Base-by-base conservation (phyloP, 2,113 vertebrate species). In the Chunga burmeisteri region DNA sequence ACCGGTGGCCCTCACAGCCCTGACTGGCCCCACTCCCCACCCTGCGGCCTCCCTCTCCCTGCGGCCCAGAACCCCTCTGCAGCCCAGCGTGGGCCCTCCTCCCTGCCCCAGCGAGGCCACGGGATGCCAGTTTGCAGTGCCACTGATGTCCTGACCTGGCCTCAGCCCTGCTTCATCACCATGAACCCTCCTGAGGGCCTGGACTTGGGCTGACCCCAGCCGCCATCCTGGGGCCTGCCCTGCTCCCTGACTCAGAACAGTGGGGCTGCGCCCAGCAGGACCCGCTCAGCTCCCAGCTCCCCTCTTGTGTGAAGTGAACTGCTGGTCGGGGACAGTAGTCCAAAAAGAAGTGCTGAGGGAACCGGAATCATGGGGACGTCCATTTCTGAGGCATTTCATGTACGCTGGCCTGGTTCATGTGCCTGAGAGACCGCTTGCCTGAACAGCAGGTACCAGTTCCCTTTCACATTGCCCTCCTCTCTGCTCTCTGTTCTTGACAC, bases 141-240 rank as follows among this genome's bases (percentile, higher is more conserved):
- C 11, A 26, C 27, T 11, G 23, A 7, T 47, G 29, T 26, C 72
- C 38, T 0, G 2, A 52, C 6, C 22, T 20, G 19, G 22, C 40
- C 30, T 61, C 0, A 1, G 30, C 40, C n/a, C 11, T 5, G 3
- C 6, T 30, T 49, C 22, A 4, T 42, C 32, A 16, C 36, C 2
- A 1, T 5, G 23, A 75, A 8, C n/a, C 16, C 6, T 10, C 11
- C 56, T 5, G 63, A 29, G 44, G 49, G 44, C 34, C 34, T 36
- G 38, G 70, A 20, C 32, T 25, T 23, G 25, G 18, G 22, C 67
- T 9, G 49, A 21, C 1, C 8, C 2, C 1, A 13, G 46, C 2
- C 0, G 3, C 49, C 20, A 0, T 7, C 1, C 0, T 10, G 5
- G 0, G 2, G 13, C 29, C 18, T 2, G 13, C 38, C 32, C 11